Percentiles rank a stretch among this genome's conserved stretches.
Conservation (phyloP, 2,888 invertebrate species). For the Patella depressa region DNA sequence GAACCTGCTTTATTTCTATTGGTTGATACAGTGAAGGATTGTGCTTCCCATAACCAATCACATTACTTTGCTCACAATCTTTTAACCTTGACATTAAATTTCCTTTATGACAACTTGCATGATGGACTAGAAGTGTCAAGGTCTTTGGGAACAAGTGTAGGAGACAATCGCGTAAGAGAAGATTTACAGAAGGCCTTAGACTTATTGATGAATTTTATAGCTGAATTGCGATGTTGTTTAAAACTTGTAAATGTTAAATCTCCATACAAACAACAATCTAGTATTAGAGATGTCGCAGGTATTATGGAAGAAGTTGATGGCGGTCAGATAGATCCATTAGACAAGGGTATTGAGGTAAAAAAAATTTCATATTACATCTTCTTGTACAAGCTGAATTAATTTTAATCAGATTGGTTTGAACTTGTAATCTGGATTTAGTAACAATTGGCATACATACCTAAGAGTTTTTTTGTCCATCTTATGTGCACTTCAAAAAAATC, state of each 20-base stretch:
- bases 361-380: too few relatives aligned
- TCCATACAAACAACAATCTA: neutral
- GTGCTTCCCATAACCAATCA: slow-evolving; percentile 50
- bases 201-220: slow-evolving; percentile 45
- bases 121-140: slow-evolving; percentile 47
- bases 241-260: slow-evolving; percentile 7
- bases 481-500: too few relatives aligned
- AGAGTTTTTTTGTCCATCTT: too few relatives aligned
- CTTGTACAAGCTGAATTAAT: too few relatives aligned
- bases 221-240: slow-evolving; percentile 45
- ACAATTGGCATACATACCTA: too few relatives aligned
- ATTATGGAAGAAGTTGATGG: slow-evolving; percentile 12
- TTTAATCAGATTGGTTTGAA: too few relatives aligned
- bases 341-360: slow-evolving; percentile 42
- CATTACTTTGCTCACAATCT: slow-evolving; percentile 58
- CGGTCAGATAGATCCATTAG: slow-evolving; percentile 25
- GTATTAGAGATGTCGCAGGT: slow-evolving; percentile 4
- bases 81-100: slow-evolving; percentile 54
- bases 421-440: too few relatives aligned
- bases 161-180: slow-evolving; percentile 29
- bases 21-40: slow-evolving; percentile 48
- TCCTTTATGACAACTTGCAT: slow-evolving; percentile 53
- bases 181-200: slow-evolving; percentile 45
- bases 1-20: slow-evolving; percentile 55
- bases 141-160: slow-evolving; percentile 26